Evolutionary conservation across 2,888 invertebrate species (phyloP), one percentile per base, ranked within the genome.

Genomic region (Archaeoteleia sp.): DNA sequence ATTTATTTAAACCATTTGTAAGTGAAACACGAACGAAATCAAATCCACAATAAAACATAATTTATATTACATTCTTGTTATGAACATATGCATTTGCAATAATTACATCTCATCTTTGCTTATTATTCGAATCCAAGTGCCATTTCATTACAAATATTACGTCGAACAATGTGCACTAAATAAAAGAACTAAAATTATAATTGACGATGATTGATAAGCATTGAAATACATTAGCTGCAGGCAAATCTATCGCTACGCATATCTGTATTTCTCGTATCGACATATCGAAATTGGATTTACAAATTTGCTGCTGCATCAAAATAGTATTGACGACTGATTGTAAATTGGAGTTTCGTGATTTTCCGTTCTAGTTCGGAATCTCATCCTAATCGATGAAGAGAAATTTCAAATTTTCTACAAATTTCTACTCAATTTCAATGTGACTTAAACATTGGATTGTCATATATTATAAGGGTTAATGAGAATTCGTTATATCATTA

Each of bases 341-440:
- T 46, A 48, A 58, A 58, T 48, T 35, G 25, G 40, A 42, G 17
- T 32, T 48, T 42, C 14, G 37, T 39, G 48, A 58, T 58, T 48
- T 58, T 27, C 14, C 13, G 27, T 34, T 34, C 29, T 20, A 1
- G 32, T 29, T 57, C 40, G 27, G 15, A 48, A 32, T 45, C 40
- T 30, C 32, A 20, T 34, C 9, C 12, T 45, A 17, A 30, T 39
- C 39, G 13, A n/a, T 29, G 2, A 40, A 34, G 39, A 10, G 58
- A 40, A 58, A 42, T 42, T 53, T 42, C 34, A 34, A 58, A 32
- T 30, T 46, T 29, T n/a, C n/a, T n/a, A n/a, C n/a, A n/a, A n/a
- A n/a, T n/a, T n/a, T n/a, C n/a, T n/a, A n/a, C n/a, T n/a, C n/a
- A n/a, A n/a, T n/a, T n/a, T n/a, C n/a, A n/a, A n/a, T n/a, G n/a